Evolutionary conservation across 2,888 invertebrate genomes (phyloP).

Genomic region (Limnephilus marmoratus): DNA sequence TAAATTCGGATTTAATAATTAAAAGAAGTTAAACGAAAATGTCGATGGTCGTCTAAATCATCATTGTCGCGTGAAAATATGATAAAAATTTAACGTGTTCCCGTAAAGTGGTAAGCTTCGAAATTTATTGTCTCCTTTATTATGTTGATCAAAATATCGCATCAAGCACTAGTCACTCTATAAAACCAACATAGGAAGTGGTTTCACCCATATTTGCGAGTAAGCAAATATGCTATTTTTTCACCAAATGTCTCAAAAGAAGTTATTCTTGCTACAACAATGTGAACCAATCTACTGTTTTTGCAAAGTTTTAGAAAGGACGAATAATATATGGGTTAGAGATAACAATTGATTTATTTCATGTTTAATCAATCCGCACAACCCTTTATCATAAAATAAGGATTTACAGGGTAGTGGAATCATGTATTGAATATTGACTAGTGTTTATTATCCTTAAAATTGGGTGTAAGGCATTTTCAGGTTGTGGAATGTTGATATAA

Average conservation of each 20-base stretch:
- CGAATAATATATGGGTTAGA: neutral
- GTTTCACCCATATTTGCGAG: neutral
- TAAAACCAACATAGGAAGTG: neutral
- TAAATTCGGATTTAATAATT: too few species aligned
- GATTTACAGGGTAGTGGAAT: neutral
- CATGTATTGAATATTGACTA: neutral
- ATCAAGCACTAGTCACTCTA: neutral
- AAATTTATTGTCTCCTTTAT: neutral
- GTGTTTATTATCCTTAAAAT: neutral
- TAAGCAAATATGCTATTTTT: neutral
- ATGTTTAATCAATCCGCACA: neutral
- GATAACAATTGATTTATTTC: neutral
- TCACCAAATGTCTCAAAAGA: neutral
- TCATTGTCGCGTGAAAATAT: too few species aligned
- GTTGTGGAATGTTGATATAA: neutral
- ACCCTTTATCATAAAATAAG: neutral
- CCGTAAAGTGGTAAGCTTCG: too few species aligned
- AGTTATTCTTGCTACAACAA: neutral
- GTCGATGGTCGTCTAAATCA: too few species aligned
- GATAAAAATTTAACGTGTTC: too few species aligned
- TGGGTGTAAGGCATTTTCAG: neutral
- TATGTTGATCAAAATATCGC: neutral
- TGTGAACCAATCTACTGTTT: neutral
- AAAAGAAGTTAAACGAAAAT: too few species aligned
- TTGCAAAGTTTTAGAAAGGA: neutral